Conservation (phyloP, 2,113 vertebrate genomes). For the Hiodon alosoides region DNA sequence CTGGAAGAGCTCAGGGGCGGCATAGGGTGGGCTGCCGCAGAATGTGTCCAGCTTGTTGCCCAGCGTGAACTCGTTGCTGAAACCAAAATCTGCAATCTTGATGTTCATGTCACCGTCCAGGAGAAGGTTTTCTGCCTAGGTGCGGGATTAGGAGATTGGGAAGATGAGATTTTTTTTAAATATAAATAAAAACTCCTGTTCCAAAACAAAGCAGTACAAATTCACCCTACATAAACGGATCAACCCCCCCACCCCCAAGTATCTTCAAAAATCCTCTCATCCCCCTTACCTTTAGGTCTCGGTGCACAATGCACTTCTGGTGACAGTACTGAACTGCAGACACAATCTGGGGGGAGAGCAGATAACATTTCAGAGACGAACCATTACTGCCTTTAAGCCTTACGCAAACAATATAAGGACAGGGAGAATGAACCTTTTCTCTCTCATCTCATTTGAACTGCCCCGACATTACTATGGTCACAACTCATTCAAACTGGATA, state of each 20-base stretch:
- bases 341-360: slow-evolving; percentile 59
- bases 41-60: slow-evolving; percentile 76
- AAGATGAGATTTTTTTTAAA: background rate
- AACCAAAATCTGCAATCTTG: slow-evolving; percentile 76
- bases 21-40: slow-evolving; percentile 73
- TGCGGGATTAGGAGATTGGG: background rate
- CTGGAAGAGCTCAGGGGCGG: slow-evolving; percentile 75
- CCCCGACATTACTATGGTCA: too few species aligned
- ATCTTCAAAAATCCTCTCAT: background rate
- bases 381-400: too few species aligned
- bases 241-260: background rate
- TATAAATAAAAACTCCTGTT: background rate
- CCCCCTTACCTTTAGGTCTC: slow-evolving; percentile 70
- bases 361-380: too few species aligned
- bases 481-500: too few species aligned
- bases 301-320: slow-evolving; percentile 75
- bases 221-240: background rate
- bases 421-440: background rate
- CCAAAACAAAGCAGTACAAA: background rate
- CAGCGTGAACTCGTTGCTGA: slow-evolving; percentile 75
- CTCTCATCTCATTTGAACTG: background rate
- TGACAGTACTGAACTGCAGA: slow-evolving; percentile 80
- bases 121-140: slow-evolving; percentile 73
- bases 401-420: background rate
- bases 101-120: slow-evolving; percentile 77